These are phyloP conservation scores for Gorsachius goisagi DNA, from an alignment of 2,113 vertebrate species.

Conservation along the genomic window DNA sequence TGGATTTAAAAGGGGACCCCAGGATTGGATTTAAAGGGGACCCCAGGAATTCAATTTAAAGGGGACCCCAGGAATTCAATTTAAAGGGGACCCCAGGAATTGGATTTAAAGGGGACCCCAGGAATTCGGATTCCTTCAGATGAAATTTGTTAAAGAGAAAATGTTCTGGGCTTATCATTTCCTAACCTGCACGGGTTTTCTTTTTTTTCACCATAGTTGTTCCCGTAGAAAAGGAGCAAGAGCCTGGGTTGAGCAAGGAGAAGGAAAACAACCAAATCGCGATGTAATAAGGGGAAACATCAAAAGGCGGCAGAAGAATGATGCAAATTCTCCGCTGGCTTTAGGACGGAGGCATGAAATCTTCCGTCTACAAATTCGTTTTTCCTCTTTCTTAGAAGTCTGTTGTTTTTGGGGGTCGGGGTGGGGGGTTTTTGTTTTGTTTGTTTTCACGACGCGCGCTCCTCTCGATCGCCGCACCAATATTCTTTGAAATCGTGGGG, in stretches of 20 bases:
- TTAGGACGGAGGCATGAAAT: constrained; percentile 22
- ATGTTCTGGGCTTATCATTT: not conserved
- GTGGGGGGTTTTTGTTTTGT: too few relatives aligned
- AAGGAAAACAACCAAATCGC: not conserved
- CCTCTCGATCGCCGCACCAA: not conserved
- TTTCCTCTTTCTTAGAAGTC: not conserved
- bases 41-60: not conserved
- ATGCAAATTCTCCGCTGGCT: constrained; percentile 14
- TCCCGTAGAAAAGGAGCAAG: not conserved
- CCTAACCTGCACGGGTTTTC: not conserved
- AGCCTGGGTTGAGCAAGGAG: not conserved
- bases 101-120: not conserved
- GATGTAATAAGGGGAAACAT: not conserved
- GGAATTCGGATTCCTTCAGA: not conserved
- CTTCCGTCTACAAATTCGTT: not conserved
- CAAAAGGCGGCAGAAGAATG: constrained; percentile 15
- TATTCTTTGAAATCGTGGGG: not conserved
- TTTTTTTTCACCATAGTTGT: not conserved
- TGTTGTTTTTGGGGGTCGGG: not conserved
- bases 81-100: not conserved
- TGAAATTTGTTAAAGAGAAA: not conserved
- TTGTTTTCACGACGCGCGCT: not conserved
- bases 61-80: not conserved
- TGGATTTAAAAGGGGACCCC: not conserved
- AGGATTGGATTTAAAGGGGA: not conserved